Percentiles rank a stretch among this genome's conserved stretches.
Conservation (phyloP, 2,113 vertebrate genomes). For the Ophiodon elongatus region DNA sequence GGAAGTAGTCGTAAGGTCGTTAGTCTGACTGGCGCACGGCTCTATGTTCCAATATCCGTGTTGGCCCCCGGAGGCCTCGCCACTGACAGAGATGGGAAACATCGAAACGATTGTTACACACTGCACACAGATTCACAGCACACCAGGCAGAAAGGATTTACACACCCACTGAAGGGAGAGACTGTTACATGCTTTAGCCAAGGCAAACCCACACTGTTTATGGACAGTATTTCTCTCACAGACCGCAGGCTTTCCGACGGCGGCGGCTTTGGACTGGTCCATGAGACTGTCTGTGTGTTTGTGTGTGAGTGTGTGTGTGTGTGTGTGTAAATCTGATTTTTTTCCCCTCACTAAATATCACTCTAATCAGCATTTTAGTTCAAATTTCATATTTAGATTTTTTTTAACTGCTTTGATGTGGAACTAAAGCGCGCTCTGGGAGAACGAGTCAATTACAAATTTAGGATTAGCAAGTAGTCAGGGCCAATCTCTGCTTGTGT, state of each 20-base stretch:
- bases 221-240: constrained; percentile 70
- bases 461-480: constrained; percentile 40
- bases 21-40: constrained; percentile 46
- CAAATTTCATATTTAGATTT: constrained; percentile 64
- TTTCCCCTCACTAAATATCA: constrained; percentile 54
- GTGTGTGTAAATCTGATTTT: constrained; percentile 24
- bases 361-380: constrained; percentile 65
- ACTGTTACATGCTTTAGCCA: constrained; percentile 66
- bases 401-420: constrained; percentile 57
- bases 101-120: constrained; percentile 56
- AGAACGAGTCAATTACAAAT: constrained; percentile 59
- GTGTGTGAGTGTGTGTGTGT: constrained; percentile 17
- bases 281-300: constrained; percentile 25
- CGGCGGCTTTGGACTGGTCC: constrained; percentile 66
- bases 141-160: constrained; percentile 75
- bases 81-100: constrained; percentile 55
- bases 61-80: constrained; percentile 51
- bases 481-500: constrained; percentile 26
- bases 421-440: constrained; percentile 46
- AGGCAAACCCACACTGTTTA: constrained; percentile 79
- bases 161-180: constrained; percentile 64
- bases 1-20: constrained; percentile 58
- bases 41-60: constrained; percentile 49
- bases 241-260: too few species aligned
- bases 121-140: constrained; percentile 63